phyloP scores from a whole-genome alignment of 2,888 invertebrate species.

The Cephalotes varians region DNA sequence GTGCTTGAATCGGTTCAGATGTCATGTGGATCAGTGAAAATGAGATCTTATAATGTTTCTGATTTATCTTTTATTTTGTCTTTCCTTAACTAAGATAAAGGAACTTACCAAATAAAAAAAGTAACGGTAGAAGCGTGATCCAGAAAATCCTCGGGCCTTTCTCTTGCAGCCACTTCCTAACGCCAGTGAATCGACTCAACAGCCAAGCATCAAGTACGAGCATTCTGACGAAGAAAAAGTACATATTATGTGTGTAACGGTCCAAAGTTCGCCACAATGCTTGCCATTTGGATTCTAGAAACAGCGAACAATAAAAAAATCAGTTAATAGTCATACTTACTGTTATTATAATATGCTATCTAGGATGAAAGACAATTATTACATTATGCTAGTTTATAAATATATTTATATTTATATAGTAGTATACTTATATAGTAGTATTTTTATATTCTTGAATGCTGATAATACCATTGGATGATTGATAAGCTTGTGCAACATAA shows the following conservation, averaged over 20 bases:
- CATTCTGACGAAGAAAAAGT: conserved; percentile 79
- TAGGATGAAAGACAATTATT: conserved; percentile 1
- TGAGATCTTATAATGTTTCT: neutral
- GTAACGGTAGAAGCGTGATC: conserved; percentile 87
- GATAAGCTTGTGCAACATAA: conserved; percentile 75
- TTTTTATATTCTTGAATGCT: conserved; percentile 6
- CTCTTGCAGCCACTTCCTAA: conserved; percentile 73
- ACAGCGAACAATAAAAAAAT: conserved; percentile 39
- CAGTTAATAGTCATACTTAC: neutral
- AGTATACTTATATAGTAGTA: conserved; percentile 8
- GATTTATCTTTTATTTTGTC: neutral
- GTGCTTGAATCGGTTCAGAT: conserved; percentile 32
- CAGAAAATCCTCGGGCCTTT: conserved; percentile 78
- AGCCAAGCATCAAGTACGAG: conserved; percentile 83
- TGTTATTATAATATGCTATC: neutral
- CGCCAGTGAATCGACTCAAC: conserved; percentile 77
- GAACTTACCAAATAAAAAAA: conserved; percentile 88
- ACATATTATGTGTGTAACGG: conserved; percentile 76
- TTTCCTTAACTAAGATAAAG: neutral
- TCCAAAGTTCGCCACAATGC: conserved; percentile 71
- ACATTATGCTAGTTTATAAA: neutral
- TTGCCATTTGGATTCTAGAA: conserved; percentile 80
- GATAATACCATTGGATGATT: conserved; percentile 63
- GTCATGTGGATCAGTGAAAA: conserved; percentile 18
- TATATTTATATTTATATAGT: neutral